A percentile compares a stretch with the other conserved stretches of the same genome.
Evolutionary conservation across 2,888 invertebrate species (phyloP).

Genomic region (Colletes collaris): DNA sequence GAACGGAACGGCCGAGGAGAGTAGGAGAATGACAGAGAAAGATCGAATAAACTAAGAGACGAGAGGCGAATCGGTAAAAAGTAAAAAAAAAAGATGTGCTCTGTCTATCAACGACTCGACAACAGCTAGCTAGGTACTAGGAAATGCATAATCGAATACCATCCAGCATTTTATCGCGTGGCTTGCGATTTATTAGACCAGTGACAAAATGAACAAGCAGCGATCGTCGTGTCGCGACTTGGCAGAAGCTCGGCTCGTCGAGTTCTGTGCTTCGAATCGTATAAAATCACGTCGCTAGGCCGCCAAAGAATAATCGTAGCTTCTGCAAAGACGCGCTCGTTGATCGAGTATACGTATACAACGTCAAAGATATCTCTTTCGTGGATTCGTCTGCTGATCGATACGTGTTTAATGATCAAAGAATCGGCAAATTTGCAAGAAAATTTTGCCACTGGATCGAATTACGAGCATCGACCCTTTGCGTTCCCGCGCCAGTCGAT

Average conservation of each 20-base stretch:
- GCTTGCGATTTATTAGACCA: constrained; percentile 61
- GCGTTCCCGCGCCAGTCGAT: neutral
- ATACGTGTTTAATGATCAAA: too few species aligned
- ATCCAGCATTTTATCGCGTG: constrained; percentile 74
- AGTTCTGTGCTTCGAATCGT: too few species aligned
- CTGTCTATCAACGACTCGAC: constrained; percentile 83
- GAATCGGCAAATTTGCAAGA: constrained; percentile 63
- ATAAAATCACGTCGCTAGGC: too few species aligned
- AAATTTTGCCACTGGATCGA: constrained; percentile 40
- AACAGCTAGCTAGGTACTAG: constrained; percentile 81
- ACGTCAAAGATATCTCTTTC: too few species aligned
- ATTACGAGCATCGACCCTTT: constrained; percentile 19
- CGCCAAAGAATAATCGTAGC: too few species aligned
- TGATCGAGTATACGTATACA: too few species aligned
- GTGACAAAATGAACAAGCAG: constrained; percentile 73
- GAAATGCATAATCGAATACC: constrained; percentile 79
- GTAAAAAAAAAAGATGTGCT: constrained; percentile 77
- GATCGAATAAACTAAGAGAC: neutral
- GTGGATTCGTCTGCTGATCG: too few species aligned
- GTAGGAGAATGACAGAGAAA: constrained; percentile 19
- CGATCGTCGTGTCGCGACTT: constrained; percentile 68
- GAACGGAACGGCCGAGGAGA: neutral
- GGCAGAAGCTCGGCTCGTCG: constrained; percentile 70
- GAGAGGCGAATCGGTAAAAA: constrained; percentile 66
- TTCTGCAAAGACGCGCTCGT: too few species aligned